A percentile compares a stretch with the other conserved stretches of the same genome.
These are phyloP conservation scores for Anomalospiza imberbis DNA, from an alignment of 2,797 vertebrate genomes.

Conservation along the genomic window DNA sequence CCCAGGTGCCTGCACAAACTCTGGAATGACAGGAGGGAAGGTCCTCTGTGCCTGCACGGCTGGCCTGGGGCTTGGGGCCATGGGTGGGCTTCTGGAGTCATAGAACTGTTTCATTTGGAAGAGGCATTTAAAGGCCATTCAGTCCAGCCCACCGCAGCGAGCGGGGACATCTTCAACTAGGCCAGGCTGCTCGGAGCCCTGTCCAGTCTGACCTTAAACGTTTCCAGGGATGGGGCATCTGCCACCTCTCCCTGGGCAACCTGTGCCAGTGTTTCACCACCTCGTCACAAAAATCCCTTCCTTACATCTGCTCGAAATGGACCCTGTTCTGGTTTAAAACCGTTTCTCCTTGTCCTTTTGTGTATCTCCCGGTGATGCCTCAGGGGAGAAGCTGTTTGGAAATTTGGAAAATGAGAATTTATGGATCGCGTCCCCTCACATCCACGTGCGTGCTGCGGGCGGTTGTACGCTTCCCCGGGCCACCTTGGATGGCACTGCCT, in stretches of 20 bases:
- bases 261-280: background rate
- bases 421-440: accelerated
- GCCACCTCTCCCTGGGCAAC: background rate
- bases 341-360: accelerated
- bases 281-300: background rate
- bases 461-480: background rate
- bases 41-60: background rate
- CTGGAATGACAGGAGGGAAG: background rate
- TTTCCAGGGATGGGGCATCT: background rate
- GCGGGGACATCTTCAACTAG: background rate
- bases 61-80: background rate
- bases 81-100: background rate
- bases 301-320: background rate
- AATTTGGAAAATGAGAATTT: accelerated
- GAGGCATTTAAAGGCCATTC: background rate
- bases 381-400: background rate
- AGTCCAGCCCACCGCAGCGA: background rate
- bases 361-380: accelerated
- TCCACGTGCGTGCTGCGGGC: background rate
- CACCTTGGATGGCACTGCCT: background rate
- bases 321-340: background rate
- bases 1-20: background rate
- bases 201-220: background rate
- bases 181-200: background rate
- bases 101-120: background rate